Evolutionary conservation across 2,888 invertebrate species (phyloP).

Genomic region (Drosophila quasianomalipes): DNA sequence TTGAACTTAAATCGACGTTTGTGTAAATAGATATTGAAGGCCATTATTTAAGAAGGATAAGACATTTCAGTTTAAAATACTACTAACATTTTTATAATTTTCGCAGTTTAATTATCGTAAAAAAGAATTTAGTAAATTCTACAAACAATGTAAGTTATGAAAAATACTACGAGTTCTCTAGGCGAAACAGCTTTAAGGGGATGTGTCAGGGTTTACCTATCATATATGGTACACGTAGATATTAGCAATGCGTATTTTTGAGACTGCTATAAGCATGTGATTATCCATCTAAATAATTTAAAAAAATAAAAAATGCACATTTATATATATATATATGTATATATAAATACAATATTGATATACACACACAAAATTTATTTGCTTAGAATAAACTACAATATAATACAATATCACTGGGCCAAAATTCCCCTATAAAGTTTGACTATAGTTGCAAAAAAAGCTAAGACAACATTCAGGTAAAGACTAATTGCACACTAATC

Average conservation of each 20-base stretch:
- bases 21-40: not conserved
- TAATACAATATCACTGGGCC: conserved; percentile 74
- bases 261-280: not conserved
- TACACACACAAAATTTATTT: conserved; percentile 39
- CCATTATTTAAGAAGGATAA: no score
- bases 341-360: not conserved
- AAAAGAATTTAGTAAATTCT: not conserved
- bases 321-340: not conserved
- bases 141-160: not conserved
- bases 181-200: not conserved
- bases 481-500: conserved; percentile 2
- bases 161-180: not conserved
- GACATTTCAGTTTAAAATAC: not conserved
- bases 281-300: not conserved
- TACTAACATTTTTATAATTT: not conserved
- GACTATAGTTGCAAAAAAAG: conserved; percentile 48
- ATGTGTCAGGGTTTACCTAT: not conserved
- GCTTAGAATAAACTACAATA: conserved; percentile 41
- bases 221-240: not conserved
- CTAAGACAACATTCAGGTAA: conserved; percentile 5
- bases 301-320: not conserved
- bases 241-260: not conserved
- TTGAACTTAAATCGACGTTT: not conserved
- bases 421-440: conserved; percentile 52
- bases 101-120: not conserved